phyloP scores from a whole-genome alignment of 2,797 vertebrate species.

The Euthynnus affinis region DNA sequence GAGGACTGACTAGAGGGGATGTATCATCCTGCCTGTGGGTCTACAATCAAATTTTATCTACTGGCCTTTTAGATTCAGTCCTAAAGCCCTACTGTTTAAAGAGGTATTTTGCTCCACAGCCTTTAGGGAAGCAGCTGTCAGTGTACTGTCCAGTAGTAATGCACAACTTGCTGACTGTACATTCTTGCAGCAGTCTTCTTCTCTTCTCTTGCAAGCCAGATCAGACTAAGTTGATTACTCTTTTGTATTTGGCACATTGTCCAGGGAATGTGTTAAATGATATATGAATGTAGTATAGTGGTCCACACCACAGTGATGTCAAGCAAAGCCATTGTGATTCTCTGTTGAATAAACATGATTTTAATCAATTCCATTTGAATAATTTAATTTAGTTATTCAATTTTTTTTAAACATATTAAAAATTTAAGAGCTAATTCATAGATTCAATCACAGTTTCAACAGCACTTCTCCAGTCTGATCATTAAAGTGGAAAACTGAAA shows the following conservation, averaged over 20 bases:
- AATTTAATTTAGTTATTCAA: too few species aligned
- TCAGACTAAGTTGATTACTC: neutral
- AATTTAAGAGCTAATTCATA: neutral
- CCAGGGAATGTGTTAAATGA: slow-evolving; percentile 1
- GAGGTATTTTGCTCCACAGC: slow-evolving; percentile 10
- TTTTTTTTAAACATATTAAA: neutral
- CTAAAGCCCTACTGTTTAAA: slow-evolving; percentile 11
- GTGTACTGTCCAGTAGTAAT: slow-evolving; percentile 9
- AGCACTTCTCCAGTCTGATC: neutral
- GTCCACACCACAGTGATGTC: neutral
- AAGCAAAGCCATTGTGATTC: neutral
- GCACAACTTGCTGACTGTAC: slow-evolving; percentile 8
- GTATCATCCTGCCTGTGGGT: slow-evolving; percentile 25
- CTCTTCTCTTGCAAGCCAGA: neutral
- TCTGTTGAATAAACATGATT: neutral
- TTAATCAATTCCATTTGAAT: neutral
- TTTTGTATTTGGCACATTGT: slow-evolving; percentile 1
- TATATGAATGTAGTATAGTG: neutral
- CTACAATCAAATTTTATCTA: slow-evolving; percentile 40
- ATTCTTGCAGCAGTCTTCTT: neutral
- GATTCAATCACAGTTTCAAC: too few species aligned
- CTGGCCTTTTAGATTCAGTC: slow-evolving; percentile 35
- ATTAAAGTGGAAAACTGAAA: neutral
- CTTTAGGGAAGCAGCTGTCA: slow-evolving; percentile 6
- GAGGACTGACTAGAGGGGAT: slow-evolving; percentile 15